Conservation (phyloP, 2,113 vertebrate genomes). For the Arizona elegans region DNA sequence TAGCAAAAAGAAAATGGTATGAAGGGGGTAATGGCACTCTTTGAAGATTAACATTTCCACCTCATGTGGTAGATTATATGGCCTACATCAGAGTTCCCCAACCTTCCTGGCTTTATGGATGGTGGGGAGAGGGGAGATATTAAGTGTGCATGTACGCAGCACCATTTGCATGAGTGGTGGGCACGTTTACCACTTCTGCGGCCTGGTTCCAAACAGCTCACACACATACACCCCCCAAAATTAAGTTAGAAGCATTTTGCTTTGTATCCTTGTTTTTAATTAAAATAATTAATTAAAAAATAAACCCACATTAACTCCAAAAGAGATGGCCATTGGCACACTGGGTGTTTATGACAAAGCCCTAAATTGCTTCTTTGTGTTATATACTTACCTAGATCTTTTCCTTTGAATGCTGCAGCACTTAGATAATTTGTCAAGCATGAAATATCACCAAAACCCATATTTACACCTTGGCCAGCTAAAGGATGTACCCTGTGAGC, state of each 20-base stretch:
- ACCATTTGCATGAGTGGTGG: background rate
- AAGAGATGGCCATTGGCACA: background rate
- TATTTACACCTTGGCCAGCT: conserved; percentile 95
- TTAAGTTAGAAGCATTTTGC: background rate
- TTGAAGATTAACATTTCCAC: background rate
- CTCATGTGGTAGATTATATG: background rate
- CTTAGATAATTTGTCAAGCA: conserved; percentile 84
- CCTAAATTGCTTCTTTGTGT: background rate
- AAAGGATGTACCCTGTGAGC: conserved; percentile 96
- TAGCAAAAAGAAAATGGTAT: background rate
- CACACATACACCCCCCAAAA: background rate
- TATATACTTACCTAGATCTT: conserved; percentile 87
- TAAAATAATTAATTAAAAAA: background rate
- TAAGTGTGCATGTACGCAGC: background rate
- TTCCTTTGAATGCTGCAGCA: conserved; percentile 87
- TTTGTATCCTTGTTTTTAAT: background rate
- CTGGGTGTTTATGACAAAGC: background rate
- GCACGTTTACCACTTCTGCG: background rate
- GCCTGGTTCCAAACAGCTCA: background rate
- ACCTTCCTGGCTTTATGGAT: background rate
- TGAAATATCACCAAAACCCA: conserved; percentile 93
- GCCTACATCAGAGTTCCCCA: background rate
- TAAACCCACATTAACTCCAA: background rate
- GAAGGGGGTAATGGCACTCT: too few species aligned
- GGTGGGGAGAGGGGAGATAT: background rate